Conservation (phyloP, 1,140 invertebrate species). For the Drosophila albomicans region DNA sequence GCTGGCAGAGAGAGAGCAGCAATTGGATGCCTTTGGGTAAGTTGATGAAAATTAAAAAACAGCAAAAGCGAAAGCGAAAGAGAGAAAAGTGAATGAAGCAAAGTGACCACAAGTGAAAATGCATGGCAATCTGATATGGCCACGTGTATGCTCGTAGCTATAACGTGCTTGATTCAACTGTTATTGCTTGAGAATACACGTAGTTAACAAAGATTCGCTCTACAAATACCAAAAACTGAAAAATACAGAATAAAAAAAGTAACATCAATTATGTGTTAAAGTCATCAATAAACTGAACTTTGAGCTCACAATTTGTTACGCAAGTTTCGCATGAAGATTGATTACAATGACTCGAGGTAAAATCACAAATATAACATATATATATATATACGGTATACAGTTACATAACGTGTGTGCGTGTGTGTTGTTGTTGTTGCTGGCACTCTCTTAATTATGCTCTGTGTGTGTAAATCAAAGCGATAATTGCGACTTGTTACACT, state of each 20-base stretch:
- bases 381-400: too few relatives aligned
- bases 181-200: conserved; percentile 99
- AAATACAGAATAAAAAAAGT: conserved; percentile 7
- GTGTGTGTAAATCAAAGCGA: conserved; percentile 7
- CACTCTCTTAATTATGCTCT: conserved; percentile 6
- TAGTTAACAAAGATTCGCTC: conserved; percentile 90
- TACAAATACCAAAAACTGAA: conserved; percentile 31
- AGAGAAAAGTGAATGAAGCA: conserved; percentile 6
- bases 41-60: conserved; percentile 61
- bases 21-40: conserved; percentile 38
- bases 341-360: conserved; percentile 12
- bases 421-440: background rate
- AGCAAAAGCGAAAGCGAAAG: conserved; percentile 2
- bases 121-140: conserved; percentile 89
- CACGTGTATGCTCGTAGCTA: conserved; percentile 98
- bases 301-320: conserved; percentile 31
- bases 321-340: conserved; percentile 48
- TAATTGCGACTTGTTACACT: conserved; percentile 8
- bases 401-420: background rate
- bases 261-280: conserved; percentile 45
- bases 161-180: conserved; percentile 92
- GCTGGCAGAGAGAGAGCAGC: background rate
- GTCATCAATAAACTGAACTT: conserved; percentile 47
- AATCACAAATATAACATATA: background rate
- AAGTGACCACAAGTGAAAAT: conserved; percentile 50